A percentile compares a stretch with the other conserved stretches of the same genome.
Evolutionary conservation across 1,140 invertebrate species (phyloP).

Genomic region (Cydia fagiglandana): DNA sequence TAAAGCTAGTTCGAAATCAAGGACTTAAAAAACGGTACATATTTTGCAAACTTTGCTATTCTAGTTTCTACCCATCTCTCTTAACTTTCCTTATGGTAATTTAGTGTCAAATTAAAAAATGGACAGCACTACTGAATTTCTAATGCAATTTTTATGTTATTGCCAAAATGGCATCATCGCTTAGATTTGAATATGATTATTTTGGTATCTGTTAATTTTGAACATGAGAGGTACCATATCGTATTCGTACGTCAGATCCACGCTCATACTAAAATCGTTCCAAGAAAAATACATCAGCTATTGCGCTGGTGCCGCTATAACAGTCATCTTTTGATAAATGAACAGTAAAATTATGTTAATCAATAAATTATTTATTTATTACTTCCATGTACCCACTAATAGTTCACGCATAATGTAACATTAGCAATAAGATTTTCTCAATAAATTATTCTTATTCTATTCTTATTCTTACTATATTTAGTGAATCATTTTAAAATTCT

Average conservation of each 20-base stretch:
- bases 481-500: no score
- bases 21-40: not conserved
- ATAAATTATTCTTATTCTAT: no score
- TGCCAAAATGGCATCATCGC: not conserved
- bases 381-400: no score
- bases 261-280: conserved; percentile 36
- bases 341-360: no score
- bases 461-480: no score
- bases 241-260: conserved; percentile 39
- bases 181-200: not conserved
- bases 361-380: no score
- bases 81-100: conserved; percentile 8
- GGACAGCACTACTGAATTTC: not conserved
- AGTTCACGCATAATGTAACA: no score
- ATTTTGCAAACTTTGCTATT: not conserved
- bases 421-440: no score
- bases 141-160: not conserved
- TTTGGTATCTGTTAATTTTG: not conserved
- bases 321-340: no score
- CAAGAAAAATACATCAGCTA: conserved; percentile 40
- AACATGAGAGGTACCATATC: conserved; percentile 31
- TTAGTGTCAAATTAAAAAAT: not conserved
- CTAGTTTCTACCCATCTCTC: not conserved
- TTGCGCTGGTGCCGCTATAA: not conserved
- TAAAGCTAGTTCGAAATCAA: not conserved